These are phyloP conservation scores for Mus pahari DNA, from an alignment of 2,113 vertebrate species.

Conservation along the genomic window DNA sequence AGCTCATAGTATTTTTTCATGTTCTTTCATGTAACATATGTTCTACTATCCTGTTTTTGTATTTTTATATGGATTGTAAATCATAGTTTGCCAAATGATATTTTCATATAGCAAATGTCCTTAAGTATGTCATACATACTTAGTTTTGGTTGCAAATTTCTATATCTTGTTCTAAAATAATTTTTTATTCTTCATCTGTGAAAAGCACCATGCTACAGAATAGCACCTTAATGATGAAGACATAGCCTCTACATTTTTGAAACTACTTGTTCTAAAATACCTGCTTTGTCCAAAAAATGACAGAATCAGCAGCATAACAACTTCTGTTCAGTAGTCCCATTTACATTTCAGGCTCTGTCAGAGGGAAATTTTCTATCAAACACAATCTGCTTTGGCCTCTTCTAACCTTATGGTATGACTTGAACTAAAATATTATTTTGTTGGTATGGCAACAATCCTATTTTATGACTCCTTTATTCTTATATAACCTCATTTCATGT, in stretches of 20 bases:
- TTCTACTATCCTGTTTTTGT: background rate
- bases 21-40: background rate
- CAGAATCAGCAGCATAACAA: background rate
- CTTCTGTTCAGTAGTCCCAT: background rate
- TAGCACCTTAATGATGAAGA: background rate
- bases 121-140: background rate
- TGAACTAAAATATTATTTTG: conserved; percentile 22
- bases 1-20: background rate
- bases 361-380: background rate
- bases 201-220: background rate
- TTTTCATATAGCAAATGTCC: background rate
- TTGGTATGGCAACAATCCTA: background rate
- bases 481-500: background rate
- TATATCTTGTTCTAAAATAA: background rate
- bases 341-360: background rate
- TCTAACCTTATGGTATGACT: background rate
- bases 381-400: background rate
- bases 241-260: background rate
- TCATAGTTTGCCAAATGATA: background rate
- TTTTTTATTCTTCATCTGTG: conserved; percentile 3
- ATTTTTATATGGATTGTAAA: background rate
- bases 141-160: background rate
- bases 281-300: background rate
- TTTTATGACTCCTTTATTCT: background rate
- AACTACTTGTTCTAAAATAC: background rate